These are phyloP conservation scores for Nipponia nippon DNA, from an alignment of 2,113 vertebrate genomes.

Conservation along the genomic window DNA sequence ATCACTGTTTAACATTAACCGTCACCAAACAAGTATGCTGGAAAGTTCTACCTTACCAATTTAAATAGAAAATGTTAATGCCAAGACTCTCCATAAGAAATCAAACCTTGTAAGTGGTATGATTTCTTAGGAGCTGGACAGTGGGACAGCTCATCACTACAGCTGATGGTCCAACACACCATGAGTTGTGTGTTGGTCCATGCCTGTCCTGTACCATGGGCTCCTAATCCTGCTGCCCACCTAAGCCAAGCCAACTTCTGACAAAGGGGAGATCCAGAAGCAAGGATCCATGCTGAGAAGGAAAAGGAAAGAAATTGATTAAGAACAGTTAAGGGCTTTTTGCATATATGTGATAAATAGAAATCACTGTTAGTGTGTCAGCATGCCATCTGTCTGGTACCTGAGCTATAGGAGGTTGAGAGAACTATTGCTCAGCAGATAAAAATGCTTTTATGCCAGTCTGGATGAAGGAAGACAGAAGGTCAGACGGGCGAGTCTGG, in stretches of 20 bases:
- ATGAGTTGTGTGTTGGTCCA: background rate
- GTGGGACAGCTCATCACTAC: accelerated
- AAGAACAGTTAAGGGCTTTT: background rate
- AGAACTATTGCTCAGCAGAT: background rate
- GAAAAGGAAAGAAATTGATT: background rate
- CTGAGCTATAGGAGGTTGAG: background rate
- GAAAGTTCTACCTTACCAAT: background rate
- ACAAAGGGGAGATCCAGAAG: background rate
- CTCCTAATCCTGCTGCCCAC: background rate
- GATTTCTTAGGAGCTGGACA: background rate
- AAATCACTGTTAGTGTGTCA: background rate
- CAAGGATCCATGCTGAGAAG: background rate
- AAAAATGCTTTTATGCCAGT: background rate
- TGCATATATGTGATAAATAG: background rate
- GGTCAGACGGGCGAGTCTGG: background rate
- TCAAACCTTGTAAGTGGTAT: background rate
- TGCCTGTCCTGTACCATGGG: too few relatives aligned
- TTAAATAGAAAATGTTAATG: background rate
- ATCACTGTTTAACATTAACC: background rate
- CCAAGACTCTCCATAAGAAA: background rate
- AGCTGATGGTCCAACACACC: background rate
- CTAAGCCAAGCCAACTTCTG: background rate
- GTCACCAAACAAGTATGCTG: background rate
- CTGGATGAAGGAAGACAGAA: background rate
- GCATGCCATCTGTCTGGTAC: accelerated